A percentile compares a stretch with the other conserved stretches of the same genome.
These are phyloP conservation scores for Sciurus carolinensis DNA, from an alignment of 2,797 vertebrate species.

Conservation along the genomic window DNA sequence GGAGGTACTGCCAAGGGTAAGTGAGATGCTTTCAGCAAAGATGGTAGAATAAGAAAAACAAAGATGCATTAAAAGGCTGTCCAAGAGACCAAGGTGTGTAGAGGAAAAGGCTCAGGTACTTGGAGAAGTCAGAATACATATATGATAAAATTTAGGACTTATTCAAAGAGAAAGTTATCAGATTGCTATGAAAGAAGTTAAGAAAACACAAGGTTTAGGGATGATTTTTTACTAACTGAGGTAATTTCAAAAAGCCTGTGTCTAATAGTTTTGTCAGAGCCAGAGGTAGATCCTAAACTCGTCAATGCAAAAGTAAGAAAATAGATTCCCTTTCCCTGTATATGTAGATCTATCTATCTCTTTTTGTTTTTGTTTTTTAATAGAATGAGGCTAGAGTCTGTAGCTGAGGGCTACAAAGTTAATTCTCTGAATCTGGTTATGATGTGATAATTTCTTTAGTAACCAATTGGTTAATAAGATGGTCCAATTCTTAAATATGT, in stretches of 20 bases:
- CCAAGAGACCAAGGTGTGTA: neutral
- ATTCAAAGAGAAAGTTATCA: conserved; percentile 57
- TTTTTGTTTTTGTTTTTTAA: neutral
- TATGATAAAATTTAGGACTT: conserved; percentile 57
- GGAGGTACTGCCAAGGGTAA: conserved; percentile 55
- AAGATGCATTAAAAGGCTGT: conserved; percentile 56
- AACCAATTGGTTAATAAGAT: conserved; percentile 55
- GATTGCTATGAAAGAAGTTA: conserved; percentile 58
- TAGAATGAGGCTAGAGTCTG: conserved; percentile 29
- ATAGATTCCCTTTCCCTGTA: neutral
- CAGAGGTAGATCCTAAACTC: conserved; percentile 53
- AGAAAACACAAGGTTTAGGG: conserved; percentile 57
- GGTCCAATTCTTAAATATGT: conserved; percentile 31
- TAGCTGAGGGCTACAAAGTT: conserved; percentile 42
- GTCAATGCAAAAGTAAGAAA: conserved; percentile 57
- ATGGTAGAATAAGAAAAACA: conserved; percentile 59
- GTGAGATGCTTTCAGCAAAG: conserved; percentile 50
- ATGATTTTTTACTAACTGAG: conserved; percentile 59
- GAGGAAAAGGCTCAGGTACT: conserved; percentile 12
- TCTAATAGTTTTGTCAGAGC: conserved; percentile 52
- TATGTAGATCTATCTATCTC: neutral
- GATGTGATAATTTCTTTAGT: conserved; percentile 50
- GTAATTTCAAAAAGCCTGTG: conserved; percentile 48
- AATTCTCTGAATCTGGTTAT: conserved; percentile 44
- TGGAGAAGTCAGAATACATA: conserved; percentile 16